Evolutionary conservation across 2,888 invertebrate species (phyloP), one percentile per base, ranked within the genome.

Genomic region (Conomelus anceps): DNA sequence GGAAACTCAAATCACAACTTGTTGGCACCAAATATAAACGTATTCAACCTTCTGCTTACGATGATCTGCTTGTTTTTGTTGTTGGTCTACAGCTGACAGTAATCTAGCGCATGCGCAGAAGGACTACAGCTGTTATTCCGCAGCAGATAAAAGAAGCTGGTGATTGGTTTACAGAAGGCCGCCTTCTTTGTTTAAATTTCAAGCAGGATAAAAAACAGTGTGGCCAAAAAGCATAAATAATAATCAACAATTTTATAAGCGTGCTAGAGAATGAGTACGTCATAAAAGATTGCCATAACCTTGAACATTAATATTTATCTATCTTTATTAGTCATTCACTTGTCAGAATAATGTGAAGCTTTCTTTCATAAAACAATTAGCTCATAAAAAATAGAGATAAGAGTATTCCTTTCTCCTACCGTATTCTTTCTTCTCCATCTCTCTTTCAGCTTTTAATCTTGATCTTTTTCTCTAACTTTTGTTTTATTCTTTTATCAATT

Each of bases 21-120:
- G 63, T n/a, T 63, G n/a, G 63, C 63, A 63, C 63, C 29, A 7
- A 87, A 29, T 22, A 88, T 24, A 24, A 23, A 88, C 84, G 89
- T 29, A 22, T 23, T 41, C 22, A 89, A 63, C 86, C 23, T 34
- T 24, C 34, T n/a, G n/a, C n/a, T n/a, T n/a, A n/a, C n/a, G 22
- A 63, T 41, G 85, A 29, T 89, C 87, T 88, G 20, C 34, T 85
- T 23, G n/a, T 63, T 63, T 20, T 88, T 84, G 88, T 63, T 86
- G 23, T 88, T 85, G 85, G 22, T 89, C 22, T 26, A 87, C 63
- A 87, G 88, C 89, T 88, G 26, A 84, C 3, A 29, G 88, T 26
- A 22, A 0, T 22, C 23, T 23, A n/a, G 90, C 90, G 90, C 90
- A 90, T 88, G 90, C 90, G 90, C 90, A 22, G 22, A 26, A n/a